Evolutionary conservation across 2,888 invertebrate species (phyloP), one percentile per base, ranked within the genome.

Genomic region (Dione juno): DNA sequence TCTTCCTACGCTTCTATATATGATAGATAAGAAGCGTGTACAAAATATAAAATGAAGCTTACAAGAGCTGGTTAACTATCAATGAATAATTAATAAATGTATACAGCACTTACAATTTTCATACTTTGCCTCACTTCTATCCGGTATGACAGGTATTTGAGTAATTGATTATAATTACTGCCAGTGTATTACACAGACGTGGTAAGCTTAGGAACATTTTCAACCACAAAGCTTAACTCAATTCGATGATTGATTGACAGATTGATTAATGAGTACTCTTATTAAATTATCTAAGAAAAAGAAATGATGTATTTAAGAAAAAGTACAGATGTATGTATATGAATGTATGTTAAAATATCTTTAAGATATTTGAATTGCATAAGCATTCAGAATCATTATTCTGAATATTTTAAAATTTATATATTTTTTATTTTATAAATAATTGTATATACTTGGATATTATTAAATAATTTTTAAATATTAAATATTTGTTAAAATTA

Each of bases 141-240:
- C 52, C 21, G 40, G 64, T 52, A 16, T 52, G 64, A 40, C 48
- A 64, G 40, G 64, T 50, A 19, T 52, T 19, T 52, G 37, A 64
- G 40, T 64, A 64, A 64, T 64, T 52, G 50, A 64, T 52, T 64
- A 14, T 64, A 52, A 64, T 64, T 37, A 40, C 64, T 48, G 50
- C 35, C 40, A 10, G 9, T 40, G 35, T 64, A 16, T 45, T 45
- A 28, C 16, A 61, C 13, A 45, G 21, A n/a, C 16, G 5, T 28
- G n/a, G n/a, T 28, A n/a, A 28, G 21, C 10, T 45, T 57, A 57
- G 37, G 37, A 57, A 16, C 37, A 57, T 40, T 19, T 57, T 57
- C 57, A 16, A 57, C 16, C 16, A 16, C n/a, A 16, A 57, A 37
- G 37, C 37, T 57, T 57, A n/a, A 16, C 37, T 57, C 7, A 57